Evolutionary conservation across 2,113 vertebrate genomes (phyloP).

Genomic region (Petromus typicus): DNA sequence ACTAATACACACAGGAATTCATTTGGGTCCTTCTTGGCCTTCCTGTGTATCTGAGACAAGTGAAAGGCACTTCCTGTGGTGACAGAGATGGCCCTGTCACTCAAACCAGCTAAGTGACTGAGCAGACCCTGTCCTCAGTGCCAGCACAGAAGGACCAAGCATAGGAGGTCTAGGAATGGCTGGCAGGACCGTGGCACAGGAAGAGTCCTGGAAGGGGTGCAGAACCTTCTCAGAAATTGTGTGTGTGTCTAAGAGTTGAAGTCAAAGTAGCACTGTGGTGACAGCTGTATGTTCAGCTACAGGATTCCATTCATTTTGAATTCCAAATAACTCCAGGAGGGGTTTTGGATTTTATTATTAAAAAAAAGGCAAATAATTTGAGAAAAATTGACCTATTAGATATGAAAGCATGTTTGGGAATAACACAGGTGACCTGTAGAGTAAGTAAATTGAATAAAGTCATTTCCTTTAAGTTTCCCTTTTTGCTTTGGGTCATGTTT

Average conservation of each 20-base stretch:
- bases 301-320: background rate
- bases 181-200: background rate
- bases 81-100: background rate
- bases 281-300: background rate
- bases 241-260: background rate
- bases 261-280: background rate
- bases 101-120: background rate
- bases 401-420: background rate
- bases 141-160: background rate
- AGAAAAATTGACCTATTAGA: background rate
- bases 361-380: background rate
- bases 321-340: background rate
- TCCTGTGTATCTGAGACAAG: background rate
- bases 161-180: background rate
- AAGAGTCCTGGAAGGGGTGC: no score
- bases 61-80: background rate
- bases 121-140: background rate
- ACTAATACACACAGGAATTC: no score
- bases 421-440: background rate
- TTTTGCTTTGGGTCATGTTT: conserved; percentile 28
- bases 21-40: background rate
- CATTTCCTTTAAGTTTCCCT: background rate
- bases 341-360: background rate
- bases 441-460: conserved; percentile 4
- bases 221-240: background rate